Evolutionary conservation across 2,113 vertebrate genomes (phyloP), one percentile per base, ranked within the genome.

Genomic region (Typhlomys cinereus): DNA sequence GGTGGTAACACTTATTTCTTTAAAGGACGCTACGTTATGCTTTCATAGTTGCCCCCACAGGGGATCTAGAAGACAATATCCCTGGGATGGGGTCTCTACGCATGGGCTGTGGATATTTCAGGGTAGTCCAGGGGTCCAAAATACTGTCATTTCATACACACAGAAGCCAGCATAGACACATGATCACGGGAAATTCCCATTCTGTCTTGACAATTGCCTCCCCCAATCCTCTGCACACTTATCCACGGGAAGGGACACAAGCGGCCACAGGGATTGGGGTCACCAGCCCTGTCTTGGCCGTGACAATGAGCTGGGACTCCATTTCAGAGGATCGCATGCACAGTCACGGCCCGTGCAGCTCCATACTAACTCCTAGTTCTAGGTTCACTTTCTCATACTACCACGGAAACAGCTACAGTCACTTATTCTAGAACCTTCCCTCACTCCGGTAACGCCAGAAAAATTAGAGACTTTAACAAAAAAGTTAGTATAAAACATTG

Each of bases 201-300:
- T 76, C 31, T 59, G 48, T 41, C 87, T 85, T 25, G 13, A 21
- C 36, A 64, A 27, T 15, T 3, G 8, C 62, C 27, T 0, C 13
- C 10, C 8, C 1, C 18, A 10, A 25, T 3, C 21, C n/a, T 25
- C 23, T 0, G 7, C 52, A 29, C 18, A 8, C 39, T 67, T 31
- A 66, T 3, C 14, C 27, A 69, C 46, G 34, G 36, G n/a, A 75
- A 25, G 27, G 13, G 7, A 44, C 15, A 6, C 13, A 36, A 27
- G 11, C 34, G 52, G 31, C 44, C 17, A 0, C 48, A 6, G 1
- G 5, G 7, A 67, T 61, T 15, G 3, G 9, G 36, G 31, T 34
- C 18, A 54, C 69, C 4, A 13, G 36, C 46, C 18, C 29, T 54
- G 57, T 6, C 75, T 80, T 14, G 15, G 14, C 59, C 34, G 14